Evolutionary conservation across 2,113 vertebrate genomes (phyloP).

Genomic region (Sprattus sprattus): DNA sequence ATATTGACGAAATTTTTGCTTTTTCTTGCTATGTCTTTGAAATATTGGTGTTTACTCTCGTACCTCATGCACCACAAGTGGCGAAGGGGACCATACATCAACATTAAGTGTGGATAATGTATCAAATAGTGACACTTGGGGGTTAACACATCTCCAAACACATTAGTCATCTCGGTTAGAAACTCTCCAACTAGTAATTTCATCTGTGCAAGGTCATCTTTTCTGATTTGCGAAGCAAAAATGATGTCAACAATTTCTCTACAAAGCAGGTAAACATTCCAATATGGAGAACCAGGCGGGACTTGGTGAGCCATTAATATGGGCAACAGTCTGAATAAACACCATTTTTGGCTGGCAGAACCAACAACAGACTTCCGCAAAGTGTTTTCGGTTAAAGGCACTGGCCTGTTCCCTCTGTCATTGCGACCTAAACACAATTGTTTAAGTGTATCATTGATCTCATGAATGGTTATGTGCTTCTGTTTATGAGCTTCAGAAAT

Average conservation of each 20-base stretch:
- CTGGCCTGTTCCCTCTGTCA: neutral
- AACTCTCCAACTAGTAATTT: neutral
- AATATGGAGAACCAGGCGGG: neutral
- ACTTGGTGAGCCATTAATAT: neutral
- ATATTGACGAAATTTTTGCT: too few species aligned
- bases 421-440: neutral
- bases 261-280: slow-evolving; percentile 15
- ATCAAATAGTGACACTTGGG: neutral
- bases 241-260: neutral
- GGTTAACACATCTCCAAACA: neutral
- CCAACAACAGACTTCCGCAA: slow-evolving; percentile 3
- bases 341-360: slow-evolving; percentile 15
- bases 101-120: neutral
- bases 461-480: slow-evolving; percentile 3
- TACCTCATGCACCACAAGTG: neutral
- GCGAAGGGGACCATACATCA: neutral
- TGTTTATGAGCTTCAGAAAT: neutral
- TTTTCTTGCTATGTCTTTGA: neutral
- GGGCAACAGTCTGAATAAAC: neutral
- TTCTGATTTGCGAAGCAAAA: neutral
- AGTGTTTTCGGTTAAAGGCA: slow-evolving; percentile 3
- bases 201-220: neutral
- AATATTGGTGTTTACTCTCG: neutral
- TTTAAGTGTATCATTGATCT: slow-evolving; percentile 11
- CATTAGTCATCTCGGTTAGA: neutral